Evolutionary conservation across 2,113 vertebrate genomes (phyloP).

Genomic region (Hymenochirus boettgeri): DNA sequence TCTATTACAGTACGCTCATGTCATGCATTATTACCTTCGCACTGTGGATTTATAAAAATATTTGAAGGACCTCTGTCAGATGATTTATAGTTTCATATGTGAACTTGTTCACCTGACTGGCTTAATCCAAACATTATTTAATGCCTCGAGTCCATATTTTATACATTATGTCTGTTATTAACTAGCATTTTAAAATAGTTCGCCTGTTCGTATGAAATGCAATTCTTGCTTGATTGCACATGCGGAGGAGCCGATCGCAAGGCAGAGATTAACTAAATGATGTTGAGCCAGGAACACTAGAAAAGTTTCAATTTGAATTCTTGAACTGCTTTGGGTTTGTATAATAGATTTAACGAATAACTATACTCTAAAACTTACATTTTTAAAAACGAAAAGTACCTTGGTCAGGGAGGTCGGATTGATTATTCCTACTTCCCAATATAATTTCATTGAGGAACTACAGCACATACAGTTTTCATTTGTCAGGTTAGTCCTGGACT

Average conservation of each 20-base stretch:
- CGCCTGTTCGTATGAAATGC: neutral
- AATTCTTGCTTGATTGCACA: neutral
- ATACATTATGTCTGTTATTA: neutral
- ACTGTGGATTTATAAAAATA: constrained; percentile 18
- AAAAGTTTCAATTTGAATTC: neutral
- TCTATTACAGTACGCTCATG: constrained; percentile 3
- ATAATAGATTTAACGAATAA: too few relatives aligned
- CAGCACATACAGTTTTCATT: too few relatives aligned
- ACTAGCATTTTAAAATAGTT: neutral
- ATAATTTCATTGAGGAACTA: too few relatives aligned
- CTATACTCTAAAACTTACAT: too few relatives aligned
- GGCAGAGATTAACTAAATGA: neutral
- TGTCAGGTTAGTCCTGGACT: too few relatives aligned
- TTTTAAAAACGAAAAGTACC: too few relatives aligned
- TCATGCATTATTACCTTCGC: constrained; percentile 22
- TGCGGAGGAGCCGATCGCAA: neutral
- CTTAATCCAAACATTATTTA: neutral
- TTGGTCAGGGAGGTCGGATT: too few relatives aligned
- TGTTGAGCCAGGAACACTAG: neutral
- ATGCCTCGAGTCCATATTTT: neutral
- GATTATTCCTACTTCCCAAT: too few relatives aligned
- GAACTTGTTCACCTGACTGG: constrained; percentile 10
- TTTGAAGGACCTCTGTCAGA: constrained; percentile 21
- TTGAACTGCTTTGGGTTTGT: too few relatives aligned
- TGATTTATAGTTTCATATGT: constrained; percentile 22